Evolutionary conservation across 2,888 invertebrate genomes (phyloP).

Genomic region (Euspilapteryx auroguttella): DNA sequence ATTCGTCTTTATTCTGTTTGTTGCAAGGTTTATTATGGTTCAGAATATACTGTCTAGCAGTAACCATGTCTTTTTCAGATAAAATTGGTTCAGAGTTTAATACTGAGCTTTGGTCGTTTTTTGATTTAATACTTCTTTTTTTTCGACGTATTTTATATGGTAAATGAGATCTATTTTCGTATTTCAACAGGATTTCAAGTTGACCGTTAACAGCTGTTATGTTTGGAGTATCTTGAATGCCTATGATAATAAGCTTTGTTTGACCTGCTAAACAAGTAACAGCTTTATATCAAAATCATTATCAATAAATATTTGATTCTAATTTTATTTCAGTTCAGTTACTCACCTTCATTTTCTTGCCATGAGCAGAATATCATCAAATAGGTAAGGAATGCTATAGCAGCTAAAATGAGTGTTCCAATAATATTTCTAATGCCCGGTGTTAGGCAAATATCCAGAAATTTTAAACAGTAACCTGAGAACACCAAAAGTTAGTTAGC

Average conservation of each 20-base stretch:
- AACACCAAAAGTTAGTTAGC: too few relatives aligned
- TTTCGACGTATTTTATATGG: conserved; percentile 15
- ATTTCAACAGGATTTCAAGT: conserved; percentile 19
- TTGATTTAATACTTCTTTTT: conserved; percentile 23
- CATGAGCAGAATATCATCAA: conserved; percentile 19
- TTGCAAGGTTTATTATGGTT: conserved; percentile 30
- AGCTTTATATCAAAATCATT: background rate
- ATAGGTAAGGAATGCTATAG: conserved; percentile 19
- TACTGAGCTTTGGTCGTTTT: conserved; percentile 18
- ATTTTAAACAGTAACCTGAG: too few relatives aligned
- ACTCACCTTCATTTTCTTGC: conserved; percentile 15
- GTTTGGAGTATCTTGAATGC: conserved; percentile 19
- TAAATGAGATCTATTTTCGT: conserved; percentile 17
- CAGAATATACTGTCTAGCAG: conserved; percentile 26
- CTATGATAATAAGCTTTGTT: conserved; percentile 28
- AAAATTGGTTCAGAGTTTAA: too few relatives aligned
- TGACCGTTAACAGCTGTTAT: conserved; percentile 18
- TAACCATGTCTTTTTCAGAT: too few relatives aligned
- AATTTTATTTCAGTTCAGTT: conserved; percentile 1
- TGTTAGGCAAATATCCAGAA: too few relatives aligned
- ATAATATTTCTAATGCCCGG: conserved; percentile 21
- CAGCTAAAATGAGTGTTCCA: conserved; percentile 16
- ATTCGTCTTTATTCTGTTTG: conserved; percentile 18
- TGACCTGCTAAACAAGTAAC: conserved; percentile 1
- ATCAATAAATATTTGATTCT: background rate